Evolutionary conservation across 2,888 invertebrate species (phyloP).

Genomic region (Formica aserva): DNA sequence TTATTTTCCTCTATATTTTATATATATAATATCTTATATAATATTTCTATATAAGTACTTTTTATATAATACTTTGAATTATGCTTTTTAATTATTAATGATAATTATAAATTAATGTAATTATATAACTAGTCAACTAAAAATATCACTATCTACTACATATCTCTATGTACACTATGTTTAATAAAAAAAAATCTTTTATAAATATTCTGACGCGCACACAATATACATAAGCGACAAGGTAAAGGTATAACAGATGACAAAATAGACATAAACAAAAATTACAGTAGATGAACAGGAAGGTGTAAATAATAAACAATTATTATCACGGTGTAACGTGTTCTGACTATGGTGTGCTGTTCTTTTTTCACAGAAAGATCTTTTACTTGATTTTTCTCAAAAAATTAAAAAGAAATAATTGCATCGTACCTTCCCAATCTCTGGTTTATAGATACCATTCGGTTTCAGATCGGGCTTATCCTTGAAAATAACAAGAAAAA

Average conservation of each 20-base stretch:
- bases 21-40: neutral
- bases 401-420: constrained; percentile 61
- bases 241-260: neutral
- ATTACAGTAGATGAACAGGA: neutral
- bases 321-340: constrained; percentile 21
- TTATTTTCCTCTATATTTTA: neutral
- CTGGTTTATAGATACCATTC: constrained; percentile 84
- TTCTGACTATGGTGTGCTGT: constrained; percentile 17
- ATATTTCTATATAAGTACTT: neutral
- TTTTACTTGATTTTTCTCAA: neutral
- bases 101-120: neutral
- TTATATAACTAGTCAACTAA: neutral
- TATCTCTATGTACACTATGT: neutral
- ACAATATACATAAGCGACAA: constrained; percentile 18
- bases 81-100: neutral
- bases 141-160: neutral
- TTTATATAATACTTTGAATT: neutral
- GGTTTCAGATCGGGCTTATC: constrained; percentile 81
- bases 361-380: neutral
- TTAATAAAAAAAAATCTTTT: constrained; percentile 2
- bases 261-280: neutral
- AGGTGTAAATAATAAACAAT: constrained; percentile 2
- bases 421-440: constrained; percentile 80
- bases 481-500: constrained; percentile 79
- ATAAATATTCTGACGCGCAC: neutral